These are phyloP conservation scores for Neomorphus geoffroyi DNA, from an alignment of 2,797 vertebrate genomes.

Conservation along the genomic window DNA sequence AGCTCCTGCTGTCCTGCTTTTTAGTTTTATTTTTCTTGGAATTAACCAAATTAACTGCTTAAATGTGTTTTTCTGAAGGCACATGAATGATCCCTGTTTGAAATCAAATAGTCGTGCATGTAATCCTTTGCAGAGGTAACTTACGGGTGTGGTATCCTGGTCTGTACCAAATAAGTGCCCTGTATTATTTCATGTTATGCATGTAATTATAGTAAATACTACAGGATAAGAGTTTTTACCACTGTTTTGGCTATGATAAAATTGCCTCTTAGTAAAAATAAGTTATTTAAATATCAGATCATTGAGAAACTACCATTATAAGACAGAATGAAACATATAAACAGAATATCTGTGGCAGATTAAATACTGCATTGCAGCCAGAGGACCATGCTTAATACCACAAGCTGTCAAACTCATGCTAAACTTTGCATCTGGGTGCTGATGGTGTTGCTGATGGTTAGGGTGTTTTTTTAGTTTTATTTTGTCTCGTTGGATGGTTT, in stretches of 20 bases:
- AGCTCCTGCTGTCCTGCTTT: background rate
- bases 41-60: background rate
- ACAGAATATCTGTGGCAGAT: background rate
- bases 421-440: background rate
- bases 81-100: background rate
- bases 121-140: background rate
- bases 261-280: background rate
- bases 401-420: background rate
- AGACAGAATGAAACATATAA: background rate
- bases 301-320: background rate
- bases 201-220: background rate
- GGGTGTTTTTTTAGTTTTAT: fast-evolving
- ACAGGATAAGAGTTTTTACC: background rate
- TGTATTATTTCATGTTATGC: background rate
- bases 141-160: background rate
- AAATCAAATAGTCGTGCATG: background rate
- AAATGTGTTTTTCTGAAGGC: background rate
- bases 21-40: background rate
- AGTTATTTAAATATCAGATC: background rate
- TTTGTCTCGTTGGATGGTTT: background rate
- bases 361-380: background rate
- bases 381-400: background rate
- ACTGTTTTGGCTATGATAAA: background rate
- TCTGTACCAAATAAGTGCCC: background rate
- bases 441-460: background rate